A percentile compares a stretch with the other conserved stretches of the same genome.
These are phyloP conservation scores for Helostoma temminkii DNA, from an alignment of 2,797 vertebrate species.

Conservation along the genomic window DNA sequence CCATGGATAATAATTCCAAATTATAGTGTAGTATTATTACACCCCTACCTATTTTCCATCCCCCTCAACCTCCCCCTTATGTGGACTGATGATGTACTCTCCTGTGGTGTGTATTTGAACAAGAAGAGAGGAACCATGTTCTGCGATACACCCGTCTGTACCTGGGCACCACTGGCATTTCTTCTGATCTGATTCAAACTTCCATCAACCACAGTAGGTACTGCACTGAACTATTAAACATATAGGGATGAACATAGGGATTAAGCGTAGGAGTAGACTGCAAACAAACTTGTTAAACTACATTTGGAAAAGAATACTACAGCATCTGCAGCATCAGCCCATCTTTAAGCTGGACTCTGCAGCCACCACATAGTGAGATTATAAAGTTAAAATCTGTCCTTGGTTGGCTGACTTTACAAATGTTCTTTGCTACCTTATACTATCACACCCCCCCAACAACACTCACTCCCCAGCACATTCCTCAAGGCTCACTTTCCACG, in stretches of 20 bases:
- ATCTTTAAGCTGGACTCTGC: neutral
- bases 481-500: slow-evolving; percentile 42
- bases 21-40: too few species aligned
- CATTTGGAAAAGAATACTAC: neutral
- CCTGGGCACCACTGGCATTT: neutral
- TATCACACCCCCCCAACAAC: slow-evolving; percentile 17
- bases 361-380: neutral
- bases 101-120: too few species aligned
- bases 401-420: slow-evolving; percentile 42
- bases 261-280: too few species aligned
- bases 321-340: neutral
- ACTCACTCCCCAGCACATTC: slow-evolving; percentile 19
- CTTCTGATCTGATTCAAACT: too few species aligned
- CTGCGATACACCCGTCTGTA: neutral
- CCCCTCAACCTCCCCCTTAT: too few species aligned
- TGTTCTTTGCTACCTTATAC: slow-evolving; percentile 33
- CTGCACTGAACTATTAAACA: neutral
- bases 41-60: too few species aligned
- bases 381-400: slow-evolving; percentile 9
- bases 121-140: too few species aligned
- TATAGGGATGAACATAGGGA: neutral
- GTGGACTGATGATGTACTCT: too few species aligned
- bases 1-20: too few species aligned
- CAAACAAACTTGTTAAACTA: neutral
- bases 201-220: neutral